Evolutionary conservation across 2,888 invertebrate genomes (phyloP).

Genomic region (Mimachlamys varia): DNA sequence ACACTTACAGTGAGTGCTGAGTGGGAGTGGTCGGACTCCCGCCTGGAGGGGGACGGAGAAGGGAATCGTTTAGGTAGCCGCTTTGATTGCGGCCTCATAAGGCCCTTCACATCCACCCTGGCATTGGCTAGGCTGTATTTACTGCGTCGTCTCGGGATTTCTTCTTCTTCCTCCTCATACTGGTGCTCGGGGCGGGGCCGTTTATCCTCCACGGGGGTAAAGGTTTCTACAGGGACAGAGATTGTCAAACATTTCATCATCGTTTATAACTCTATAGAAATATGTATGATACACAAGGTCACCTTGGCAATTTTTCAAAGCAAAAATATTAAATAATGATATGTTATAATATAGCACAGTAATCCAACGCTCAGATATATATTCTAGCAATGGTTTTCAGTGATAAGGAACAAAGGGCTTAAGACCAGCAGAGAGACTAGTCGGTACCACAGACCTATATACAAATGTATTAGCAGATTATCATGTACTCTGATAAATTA

Average conservation of each 20-base stretch:
- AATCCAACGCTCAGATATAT: background rate
- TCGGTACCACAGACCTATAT: no score
- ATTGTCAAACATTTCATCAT: background rate
- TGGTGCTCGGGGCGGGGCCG: background rate
- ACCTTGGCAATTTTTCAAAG: no score
- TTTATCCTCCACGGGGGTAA: background rate
- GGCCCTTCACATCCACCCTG: slow-evolving; percentile 63
- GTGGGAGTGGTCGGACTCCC: slow-evolving; percentile 45
- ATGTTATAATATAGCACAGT: no score
- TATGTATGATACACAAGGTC: no score
- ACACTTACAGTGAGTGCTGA: background rate
- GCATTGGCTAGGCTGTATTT: slow-evolving; percentile 46
- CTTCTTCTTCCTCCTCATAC: slow-evolving; percentile 40
- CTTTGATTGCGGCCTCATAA: slow-evolving; percentile 59
- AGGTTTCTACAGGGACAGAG: background rate
- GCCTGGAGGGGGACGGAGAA: slow-evolving; percentile 45
- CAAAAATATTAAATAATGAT: no score
- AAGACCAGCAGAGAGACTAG: no score
- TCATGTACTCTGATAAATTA: no score
- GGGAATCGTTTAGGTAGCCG: slow-evolving; percentile 25
- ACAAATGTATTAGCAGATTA: no score
- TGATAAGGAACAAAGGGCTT: no score
- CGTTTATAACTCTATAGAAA: no score
- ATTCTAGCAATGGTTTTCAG: background rate
- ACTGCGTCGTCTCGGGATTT: slow-evolving; percentile 32